phyloP scores from a whole-genome alignment of 2,113 vertebrate genomes.

The Rutilus rutilus region DNA sequence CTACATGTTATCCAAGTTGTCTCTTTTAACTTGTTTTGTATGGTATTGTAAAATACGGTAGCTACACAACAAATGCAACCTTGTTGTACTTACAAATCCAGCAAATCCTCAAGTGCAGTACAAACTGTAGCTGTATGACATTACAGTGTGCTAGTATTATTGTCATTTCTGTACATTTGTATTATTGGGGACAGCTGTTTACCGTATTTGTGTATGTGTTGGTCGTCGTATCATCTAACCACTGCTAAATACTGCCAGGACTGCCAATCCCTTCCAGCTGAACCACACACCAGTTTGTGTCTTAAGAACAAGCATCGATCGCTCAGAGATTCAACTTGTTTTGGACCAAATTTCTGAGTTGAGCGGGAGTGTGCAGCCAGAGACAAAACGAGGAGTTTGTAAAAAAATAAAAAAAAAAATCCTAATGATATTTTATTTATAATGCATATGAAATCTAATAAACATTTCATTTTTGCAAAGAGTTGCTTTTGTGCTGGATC shows the following conservation, averaged over 20 bases:
- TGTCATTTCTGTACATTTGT: conserved; percentile 13
- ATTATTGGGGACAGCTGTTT: conserved; percentile 5
- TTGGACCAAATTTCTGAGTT: conserved; percentile 12
- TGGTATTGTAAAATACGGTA: conserved; percentile 17
- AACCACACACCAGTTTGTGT: conserved; percentile 51
- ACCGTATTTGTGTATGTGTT: conserved; percentile 30
- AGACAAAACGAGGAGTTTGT: neutral
- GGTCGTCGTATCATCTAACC: neutral
- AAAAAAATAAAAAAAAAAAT: too few relatives aligned
- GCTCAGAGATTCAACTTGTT: neutral
- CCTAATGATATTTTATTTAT: neutral
- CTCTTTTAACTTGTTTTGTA: neutral
- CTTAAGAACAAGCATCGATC: conserved; percentile 35
- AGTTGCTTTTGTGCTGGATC: neutral
- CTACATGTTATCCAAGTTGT: neutral
- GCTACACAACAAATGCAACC: neutral
- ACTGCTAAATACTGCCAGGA: conserved; percentile 49
- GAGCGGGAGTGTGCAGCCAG: neutral
- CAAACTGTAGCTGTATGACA: conserved; percentile 15
- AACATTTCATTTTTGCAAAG: neutral
- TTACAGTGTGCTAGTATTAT: conserved; percentile 13
- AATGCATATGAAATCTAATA: conserved; percentile 7
- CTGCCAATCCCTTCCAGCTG: conserved; percentile 10
- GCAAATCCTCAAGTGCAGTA: conserved; percentile 36
- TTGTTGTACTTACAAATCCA: conserved; percentile 23